These are phyloP conservation scores for Allophyes oxyacanthae DNA, from an alignment of 2,888 invertebrate species.

Conservation along the genomic window DNA sequence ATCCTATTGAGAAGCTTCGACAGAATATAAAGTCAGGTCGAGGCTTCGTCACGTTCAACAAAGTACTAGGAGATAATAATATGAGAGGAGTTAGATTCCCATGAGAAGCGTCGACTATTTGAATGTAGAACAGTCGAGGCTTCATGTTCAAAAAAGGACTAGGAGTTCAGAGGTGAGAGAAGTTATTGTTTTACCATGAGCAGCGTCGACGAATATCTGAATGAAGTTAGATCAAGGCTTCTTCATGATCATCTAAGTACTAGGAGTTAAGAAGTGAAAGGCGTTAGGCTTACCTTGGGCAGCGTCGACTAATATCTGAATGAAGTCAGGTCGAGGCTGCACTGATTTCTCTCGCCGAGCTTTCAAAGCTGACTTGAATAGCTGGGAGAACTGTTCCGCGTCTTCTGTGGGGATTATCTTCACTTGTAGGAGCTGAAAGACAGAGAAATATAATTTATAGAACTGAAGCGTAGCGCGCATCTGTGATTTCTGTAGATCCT, in stretches of 20 bases:
- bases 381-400: slow-evolving; percentile 68
- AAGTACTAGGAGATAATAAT: slow-evolving; percentile 15
- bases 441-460: neutral
- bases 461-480: too few species aligned
- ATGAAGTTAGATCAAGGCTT: too few species aligned
- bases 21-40: neutral
- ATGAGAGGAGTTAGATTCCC: neutral
- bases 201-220: too few species aligned
- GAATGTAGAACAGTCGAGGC: too few species aligned
- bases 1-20: too few species aligned
- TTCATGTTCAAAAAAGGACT: too few species aligned
- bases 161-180: slow-evolving; percentile 1
- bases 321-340: slow-evolving; percentile 70
- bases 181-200: slow-evolving; percentile 58
- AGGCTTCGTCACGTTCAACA: neutral
- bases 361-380: slow-evolving; percentile 72
- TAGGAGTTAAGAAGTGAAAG: neutral
- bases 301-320: slow-evolving; percentile 72
- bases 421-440: slow-evolving; percentile 65
- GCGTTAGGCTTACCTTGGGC: slow-evolving; percentile 60
- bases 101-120: too few species aligned
- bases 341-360: slow-evolving; percentile 66
- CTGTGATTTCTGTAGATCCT: too few species aligned
- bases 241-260: too few species aligned
- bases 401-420: slow-evolving; percentile 69